Base-by-base conservation (phyloP, 2,888 invertebrate genomes). In the Chrysolina americana region DNA sequence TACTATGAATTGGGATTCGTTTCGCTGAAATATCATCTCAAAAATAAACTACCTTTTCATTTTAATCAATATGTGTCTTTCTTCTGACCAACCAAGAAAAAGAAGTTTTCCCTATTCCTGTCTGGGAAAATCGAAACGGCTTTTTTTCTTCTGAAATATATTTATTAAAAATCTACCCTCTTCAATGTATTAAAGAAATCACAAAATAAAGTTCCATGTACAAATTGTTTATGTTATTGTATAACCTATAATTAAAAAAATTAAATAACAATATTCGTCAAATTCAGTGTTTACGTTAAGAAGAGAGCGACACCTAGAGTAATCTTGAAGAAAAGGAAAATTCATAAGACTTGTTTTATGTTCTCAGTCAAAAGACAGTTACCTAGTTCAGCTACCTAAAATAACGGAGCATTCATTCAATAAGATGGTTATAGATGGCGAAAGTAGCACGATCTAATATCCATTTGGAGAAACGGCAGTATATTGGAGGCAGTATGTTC, bases 61-160 rank as follows among this genome's bases (percentile, higher is more conserved):
- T 87, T 86, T 86, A 87, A 87, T 87, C 87, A 87, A 87, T 87
- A 87, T 83, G 83, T 81, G 83, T 82, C 80, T 85, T 86, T 87
- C 85, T 86, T 86, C 83, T 86, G 84, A 83, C 87, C 87, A 87
- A 87, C 87, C 85, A 86, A 87, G 87, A 84, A 87, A 87, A 87
- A 85, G 85, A 85, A 85, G 82, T 85, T 86, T 85, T 87, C 87
- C 87, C 80, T 79, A 62, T 76, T 71, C 70, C 68, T 75, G 78
- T 78, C 76, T 77, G 79, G 78, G 76, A 78, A 79, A 76, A 71
- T 79, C 28, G 36, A 59, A 59, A 36, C 59, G 28, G 21, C 0
- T 53, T 53, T 19, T 53, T 53, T 19, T 19, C 17, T 53, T 19
- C 19, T 21, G 11, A 19, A 11, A 11, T 11, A 1, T 4, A 13